A percentile compares a stretch with the other conserved stretches of the same genome.
Evolutionary conservation across 30 jellyfish, hydroid and myxozoan species (phyloP).

Genomic region (Aurelia sp.): DNA sequence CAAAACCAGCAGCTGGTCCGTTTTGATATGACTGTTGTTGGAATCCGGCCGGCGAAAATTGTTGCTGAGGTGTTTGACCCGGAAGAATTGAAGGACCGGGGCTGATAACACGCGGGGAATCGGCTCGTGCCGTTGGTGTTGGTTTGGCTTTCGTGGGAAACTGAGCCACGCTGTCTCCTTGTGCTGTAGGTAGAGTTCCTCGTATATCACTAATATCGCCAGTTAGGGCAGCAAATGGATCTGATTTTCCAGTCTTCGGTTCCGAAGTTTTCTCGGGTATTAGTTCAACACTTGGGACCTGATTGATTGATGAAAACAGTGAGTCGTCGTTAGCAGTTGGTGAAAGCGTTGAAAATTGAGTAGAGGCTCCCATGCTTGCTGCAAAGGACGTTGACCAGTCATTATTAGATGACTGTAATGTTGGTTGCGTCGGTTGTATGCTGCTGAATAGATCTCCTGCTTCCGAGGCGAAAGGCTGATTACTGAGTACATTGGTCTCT

Average conservation of each 20-base stretch:
- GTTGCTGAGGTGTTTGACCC: slow-evolving; percentile 19
- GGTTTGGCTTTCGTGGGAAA: slow-evolving; percentile 54
- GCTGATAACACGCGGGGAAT: slow-evolving; percentile 43
- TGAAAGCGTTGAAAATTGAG: slow-evolving; percentile 13
- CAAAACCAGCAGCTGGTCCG: background rate
- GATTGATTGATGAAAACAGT: slow-evolving; percentile 29
- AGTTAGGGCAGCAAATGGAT: slow-evolving; percentile 72
- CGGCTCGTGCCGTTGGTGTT: slow-evolving; percentile 22
- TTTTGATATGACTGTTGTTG: slow-evolving; percentile 47
- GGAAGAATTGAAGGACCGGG: slow-evolving; percentile 56
- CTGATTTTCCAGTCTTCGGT: slow-evolving; percentile 29
- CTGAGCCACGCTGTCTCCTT: slow-evolving; percentile 48
- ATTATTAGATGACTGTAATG: background rate
- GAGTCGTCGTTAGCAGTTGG: slow-evolving; percentile 50
- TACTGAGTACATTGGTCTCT: background rate
- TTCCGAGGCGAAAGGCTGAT: slow-evolving; percentile 30
- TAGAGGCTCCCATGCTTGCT: slow-evolving; percentile 3
- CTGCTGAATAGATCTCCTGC: slow-evolving; percentile 64
- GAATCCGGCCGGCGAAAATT: slow-evolving; percentile 8
- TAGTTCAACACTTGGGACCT: slow-evolving; percentile 31
- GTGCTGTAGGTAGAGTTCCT: slow-evolving; percentile 70
- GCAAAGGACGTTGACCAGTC: slow-evolving; percentile 31
- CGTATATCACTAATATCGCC: slow-evolving; percentile 64
- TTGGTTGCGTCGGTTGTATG: slow-evolving; percentile 13
- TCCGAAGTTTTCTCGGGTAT: slow-evolving; percentile 61